Percentiles rank a stretch among this genome's conserved stretches.
Conservation (phyloP, 2,797 vertebrate genomes). For the Chromobotia macracanthus region DNA sequence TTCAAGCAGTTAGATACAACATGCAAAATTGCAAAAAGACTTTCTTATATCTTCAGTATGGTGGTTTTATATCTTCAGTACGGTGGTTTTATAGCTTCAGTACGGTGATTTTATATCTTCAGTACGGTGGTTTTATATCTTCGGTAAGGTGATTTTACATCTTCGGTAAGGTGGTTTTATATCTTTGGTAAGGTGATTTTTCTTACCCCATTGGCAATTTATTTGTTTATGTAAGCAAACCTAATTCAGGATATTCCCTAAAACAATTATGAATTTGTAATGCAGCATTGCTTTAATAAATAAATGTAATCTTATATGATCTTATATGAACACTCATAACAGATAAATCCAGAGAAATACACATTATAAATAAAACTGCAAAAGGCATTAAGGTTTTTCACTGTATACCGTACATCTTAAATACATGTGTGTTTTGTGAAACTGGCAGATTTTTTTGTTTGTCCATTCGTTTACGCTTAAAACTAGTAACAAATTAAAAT, state of each 20-base stretch:
- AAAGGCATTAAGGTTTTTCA: neutral
- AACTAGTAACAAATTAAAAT: neutral
- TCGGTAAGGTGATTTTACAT: too few relatives aligned
- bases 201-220: neutral
- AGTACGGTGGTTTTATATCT: too few relatives aligned
- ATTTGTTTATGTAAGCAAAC: neutral
- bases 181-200: too few relatives aligned
- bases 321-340: too few relatives aligned
- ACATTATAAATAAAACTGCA: too few relatives aligned
- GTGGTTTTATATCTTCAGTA: too few relatives aligned
- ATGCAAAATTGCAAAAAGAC: neutral
- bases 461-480: neutral
- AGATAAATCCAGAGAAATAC: too few relatives aligned
- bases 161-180: too few relatives aligned
- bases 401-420: neutral
- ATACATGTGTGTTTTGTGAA: neutral
- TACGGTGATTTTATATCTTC: too few relatives aligned
- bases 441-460: neutral
- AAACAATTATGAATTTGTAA: too few relatives aligned
- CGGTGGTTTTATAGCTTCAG: too few relatives aligned
- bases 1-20: neutral
- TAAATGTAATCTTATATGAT: too few relatives aligned
- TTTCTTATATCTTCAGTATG: neutral
- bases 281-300: neutral
- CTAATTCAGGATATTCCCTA: neutral